phyloP scores from a whole-genome alignment of 2,113 vertebrate genomes.

The Oryzias celebensis region DNA sequence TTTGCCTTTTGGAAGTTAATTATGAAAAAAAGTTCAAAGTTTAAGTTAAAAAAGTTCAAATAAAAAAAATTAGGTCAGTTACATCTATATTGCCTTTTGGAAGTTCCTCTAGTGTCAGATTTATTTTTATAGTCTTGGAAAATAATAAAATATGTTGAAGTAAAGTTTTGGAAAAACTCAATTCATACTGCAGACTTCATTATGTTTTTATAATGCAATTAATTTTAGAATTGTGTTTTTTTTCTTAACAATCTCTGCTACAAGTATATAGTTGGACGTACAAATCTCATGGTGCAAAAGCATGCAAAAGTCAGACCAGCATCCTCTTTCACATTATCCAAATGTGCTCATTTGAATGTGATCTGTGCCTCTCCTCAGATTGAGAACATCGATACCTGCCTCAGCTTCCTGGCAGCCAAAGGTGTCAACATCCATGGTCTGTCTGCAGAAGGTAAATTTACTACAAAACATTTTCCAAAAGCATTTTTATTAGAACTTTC shows the following conservation, averaged over 20 bases:
- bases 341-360: constrained; percentile 43
- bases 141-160: not conserved
- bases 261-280: too few relatives aligned
- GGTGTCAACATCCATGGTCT: constrained; percentile 98
- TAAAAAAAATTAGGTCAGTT: too few relatives aligned
- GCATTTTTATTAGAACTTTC: too few relatives aligned
- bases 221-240: too few relatives aligned
- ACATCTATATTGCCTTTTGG: too few relatives aligned
- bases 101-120: too few relatives aligned
- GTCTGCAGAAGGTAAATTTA: constrained; percentile 92
- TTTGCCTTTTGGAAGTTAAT: too few relatives aligned
- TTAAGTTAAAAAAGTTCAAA: too few relatives aligned
- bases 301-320: constrained; percentile 13
- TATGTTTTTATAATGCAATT: too few relatives aligned
- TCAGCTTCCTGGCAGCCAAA: constrained; percentile 98
- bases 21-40: too few relatives aligned
- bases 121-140: too few relatives aligned
- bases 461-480: not conserved
- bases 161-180: not conserved
- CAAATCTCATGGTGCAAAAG: not conserved
- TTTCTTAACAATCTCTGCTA: too few relatives aligned
- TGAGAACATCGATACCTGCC: constrained; percentile 97
- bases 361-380: constrained; percentile 77
- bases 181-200: not conserved
- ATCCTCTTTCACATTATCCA: constrained; percentile 12